phyloP scores from a whole-genome alignment of 2,797 vertebrate genomes.

The Acrocephalus scirpaceus region DNA sequence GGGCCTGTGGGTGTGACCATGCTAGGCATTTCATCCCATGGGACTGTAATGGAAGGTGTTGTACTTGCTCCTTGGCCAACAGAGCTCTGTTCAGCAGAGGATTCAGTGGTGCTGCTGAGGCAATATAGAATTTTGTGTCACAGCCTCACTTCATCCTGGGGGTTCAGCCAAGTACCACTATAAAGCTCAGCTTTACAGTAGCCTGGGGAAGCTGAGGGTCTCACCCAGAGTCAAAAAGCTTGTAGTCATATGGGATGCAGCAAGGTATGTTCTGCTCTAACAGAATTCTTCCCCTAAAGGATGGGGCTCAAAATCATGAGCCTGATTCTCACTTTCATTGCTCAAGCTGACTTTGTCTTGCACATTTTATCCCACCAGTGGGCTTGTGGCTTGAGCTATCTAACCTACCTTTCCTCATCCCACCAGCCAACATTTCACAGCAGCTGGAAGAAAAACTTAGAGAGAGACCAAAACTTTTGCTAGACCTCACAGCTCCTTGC shows the following conservation, averaged over 20 bases:
- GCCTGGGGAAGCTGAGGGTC: neutral
- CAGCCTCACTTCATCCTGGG: neutral
- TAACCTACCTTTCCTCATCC: neutral
- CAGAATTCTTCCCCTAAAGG: neutral
- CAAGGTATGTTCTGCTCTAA: neutral
- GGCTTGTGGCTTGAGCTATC: neutral
- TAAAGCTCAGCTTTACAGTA: neutral
- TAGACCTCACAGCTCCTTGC: neutral
- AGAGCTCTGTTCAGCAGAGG: neutral
- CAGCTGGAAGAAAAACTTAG: neutral
- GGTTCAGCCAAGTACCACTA: neutral
- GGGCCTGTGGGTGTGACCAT: neutral
- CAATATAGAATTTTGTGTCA: neutral
- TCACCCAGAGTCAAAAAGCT: fast-evolving
- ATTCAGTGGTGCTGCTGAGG: neutral
- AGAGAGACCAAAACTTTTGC: neutral
- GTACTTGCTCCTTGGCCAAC: neutral
- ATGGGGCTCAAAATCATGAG: neutral
- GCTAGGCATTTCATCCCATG: neutral
- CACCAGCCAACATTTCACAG: neutral
- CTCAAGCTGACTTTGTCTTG: fast-evolving
- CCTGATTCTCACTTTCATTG: neutral
- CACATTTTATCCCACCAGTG: neutral
- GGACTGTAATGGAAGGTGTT: neutral
- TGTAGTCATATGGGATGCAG: neutral